A percentile compares a stretch with the other conserved stretches of the same genome.
These are phyloP conservation scores for Tenthredo livida DNA, from an alignment of 2,888 invertebrate genomes.

Conservation along the genomic window DNA sequence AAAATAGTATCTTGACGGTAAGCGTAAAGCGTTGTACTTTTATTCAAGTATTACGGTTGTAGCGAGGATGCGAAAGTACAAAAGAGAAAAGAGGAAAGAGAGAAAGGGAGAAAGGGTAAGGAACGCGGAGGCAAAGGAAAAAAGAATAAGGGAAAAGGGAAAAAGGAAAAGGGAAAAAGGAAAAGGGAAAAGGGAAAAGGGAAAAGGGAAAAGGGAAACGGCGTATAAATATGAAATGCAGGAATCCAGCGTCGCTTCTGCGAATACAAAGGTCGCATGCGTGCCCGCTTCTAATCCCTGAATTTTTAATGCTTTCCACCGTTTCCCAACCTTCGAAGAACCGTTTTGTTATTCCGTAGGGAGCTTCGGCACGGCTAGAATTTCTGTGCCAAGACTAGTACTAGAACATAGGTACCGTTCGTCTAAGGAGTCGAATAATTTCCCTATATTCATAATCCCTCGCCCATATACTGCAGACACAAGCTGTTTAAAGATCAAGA, in stretches of 20 bases:
- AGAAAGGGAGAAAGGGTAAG: neutral
- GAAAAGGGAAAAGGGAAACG: constrained; percentile 29
- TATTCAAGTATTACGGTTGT: constrained; percentile 37
- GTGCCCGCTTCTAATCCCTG: constrained; percentile 43
- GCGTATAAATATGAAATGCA: constrained; percentile 42
- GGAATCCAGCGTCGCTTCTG: constrained; percentile 44
- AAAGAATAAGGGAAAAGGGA: constrained; percentile 8
- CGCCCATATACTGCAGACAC: neutral
- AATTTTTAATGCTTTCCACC: constrained; percentile 39
- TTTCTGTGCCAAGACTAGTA: neutral
- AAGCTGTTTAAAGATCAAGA: neutral
- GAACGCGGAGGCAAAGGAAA: neutral
- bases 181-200: neutral
- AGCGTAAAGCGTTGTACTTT: constrained; percentile 29
- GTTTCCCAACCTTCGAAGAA: constrained; percentile 23
- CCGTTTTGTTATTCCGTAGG: constrained; percentile 42
- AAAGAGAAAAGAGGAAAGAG: neutral
- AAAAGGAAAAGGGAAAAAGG: constrained; percentile 1
- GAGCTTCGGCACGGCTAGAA: neutral
- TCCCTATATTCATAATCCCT: neutral
- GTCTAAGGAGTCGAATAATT: neutral
- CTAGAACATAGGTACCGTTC: neutral
- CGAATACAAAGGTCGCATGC: constrained; percentile 42
- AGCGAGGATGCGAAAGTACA: constrained; percentile 10
- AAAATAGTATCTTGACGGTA: constrained; percentile 29